Percentiles rank a stretch among this genome's conserved stretches.
These are phyloP conservation scores for Erethizon dorsatum DNA, from an alignment of 2,797 vertebrate species.

Conservation along the genomic window DNA sequence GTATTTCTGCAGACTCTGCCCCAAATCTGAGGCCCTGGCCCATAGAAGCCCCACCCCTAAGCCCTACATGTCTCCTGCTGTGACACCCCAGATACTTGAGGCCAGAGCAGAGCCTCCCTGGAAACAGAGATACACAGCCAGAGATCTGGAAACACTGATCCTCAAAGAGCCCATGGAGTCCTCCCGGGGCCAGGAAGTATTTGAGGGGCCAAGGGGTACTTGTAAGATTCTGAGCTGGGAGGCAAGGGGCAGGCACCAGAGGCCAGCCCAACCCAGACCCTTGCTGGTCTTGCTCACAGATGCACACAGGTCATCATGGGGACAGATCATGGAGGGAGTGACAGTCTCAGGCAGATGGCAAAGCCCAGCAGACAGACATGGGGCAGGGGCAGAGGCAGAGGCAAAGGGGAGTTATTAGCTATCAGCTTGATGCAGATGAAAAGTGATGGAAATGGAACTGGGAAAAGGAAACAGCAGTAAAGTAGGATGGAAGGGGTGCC, in stretches of 20 bases:
- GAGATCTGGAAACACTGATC: neutral
- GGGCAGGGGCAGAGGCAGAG: conserved; percentile 38
- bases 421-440: conserved; percentile 3
- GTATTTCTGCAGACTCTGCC: neutral
- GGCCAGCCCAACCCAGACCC: conserved; percentile 9
- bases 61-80: neutral
- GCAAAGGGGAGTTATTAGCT: neutral
- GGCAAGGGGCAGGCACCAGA: neutral
- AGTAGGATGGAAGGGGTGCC: conserved; percentile 51
- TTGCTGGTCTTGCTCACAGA: conserved; percentile 20
- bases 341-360: conserved; percentile 76
- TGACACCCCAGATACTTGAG: neutral
- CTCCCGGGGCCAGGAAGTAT: conserved; percentile 1
- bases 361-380: conserved; percentile 66
- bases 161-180: neutral
- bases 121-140: neutral
- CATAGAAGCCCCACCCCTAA: neutral
- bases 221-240: neutral
- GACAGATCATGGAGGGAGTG: conserved; percentile 42
- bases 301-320: neutral
- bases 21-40: neutral
- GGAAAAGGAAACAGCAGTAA: conserved; percentile 25
- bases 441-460: conserved; percentile 67
- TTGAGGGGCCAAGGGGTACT: neutral
- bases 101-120: neutral